Evolutionary conservation across 1,140 invertebrate genomes (phyloP).

Genomic region (Calosoma granatense): DNA sequence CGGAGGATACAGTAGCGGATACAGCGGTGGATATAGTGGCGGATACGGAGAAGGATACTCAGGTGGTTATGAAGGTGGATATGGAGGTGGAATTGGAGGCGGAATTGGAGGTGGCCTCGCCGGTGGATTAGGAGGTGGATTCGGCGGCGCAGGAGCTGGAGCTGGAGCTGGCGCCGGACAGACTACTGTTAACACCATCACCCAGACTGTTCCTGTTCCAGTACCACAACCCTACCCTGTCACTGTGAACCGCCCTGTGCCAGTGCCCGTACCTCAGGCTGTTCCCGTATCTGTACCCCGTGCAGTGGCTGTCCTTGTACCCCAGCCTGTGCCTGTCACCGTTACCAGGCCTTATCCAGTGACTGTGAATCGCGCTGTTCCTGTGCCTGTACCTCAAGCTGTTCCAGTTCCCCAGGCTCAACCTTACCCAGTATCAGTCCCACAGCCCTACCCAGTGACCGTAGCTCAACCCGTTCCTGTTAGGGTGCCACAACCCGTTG

Average conservation of each 20-base stretch:
- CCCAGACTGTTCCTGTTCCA: conserved; percentile 12
- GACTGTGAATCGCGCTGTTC: no score
- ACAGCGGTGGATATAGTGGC: conserved; percentile 8
- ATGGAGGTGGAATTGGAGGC: conserved; percentile 14
- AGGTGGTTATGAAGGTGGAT: conserved; percentile 20
- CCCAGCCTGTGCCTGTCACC: conserved; percentile 33
- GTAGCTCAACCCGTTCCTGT: no score
- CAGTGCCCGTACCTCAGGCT: conserved; percentile 1
- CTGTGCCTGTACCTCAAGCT: conserved; percentile 24
- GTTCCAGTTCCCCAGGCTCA: conserved; percentile 22
- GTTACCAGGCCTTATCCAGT: conserved; percentile 22
- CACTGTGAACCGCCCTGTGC: no score
- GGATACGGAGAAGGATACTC: conserved; percentile 11
- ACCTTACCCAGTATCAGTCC: conserved; percentile 22
- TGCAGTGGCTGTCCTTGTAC: conserved; percentile 19
- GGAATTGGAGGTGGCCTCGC: conserved; percentile 9
- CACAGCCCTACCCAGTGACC: conserved; percentile 20
- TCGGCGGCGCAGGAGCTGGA: no score
- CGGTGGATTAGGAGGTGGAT: conserved; percentile 10
- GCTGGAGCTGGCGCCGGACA: conserved; percentile 17
- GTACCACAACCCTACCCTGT: no score
- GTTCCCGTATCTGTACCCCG: neutral
- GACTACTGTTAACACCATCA: conserved; percentile 18
- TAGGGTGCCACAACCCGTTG: no score
- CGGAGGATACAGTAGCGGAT: neutral